Base-by-base conservation (phyloP, 2,888 invertebrate genomes). In the Plagiodera versicolora region DNA sequence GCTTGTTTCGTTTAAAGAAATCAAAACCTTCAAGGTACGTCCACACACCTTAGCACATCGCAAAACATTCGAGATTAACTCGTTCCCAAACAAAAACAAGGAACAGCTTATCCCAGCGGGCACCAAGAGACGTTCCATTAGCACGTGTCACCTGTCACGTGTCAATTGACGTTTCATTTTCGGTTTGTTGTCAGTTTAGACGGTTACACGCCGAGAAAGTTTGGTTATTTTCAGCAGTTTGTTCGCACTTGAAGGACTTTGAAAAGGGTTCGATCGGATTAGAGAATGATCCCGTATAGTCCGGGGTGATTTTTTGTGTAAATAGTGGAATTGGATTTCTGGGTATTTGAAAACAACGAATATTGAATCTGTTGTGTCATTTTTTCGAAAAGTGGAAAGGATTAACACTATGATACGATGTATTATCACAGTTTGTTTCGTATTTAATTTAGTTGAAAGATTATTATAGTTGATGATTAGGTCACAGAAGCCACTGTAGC, bases 111-210 rank as follows among this genome's bases (percentile, higher is more conserved):
- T 44, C 52, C 16, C 52, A 53, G 52, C 44, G 44, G 52, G 52
- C 14, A 39, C 14, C 39, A 4, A 53, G 39, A 52, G 35, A 35
- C 19, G 20, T 61, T 61, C 48, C 49, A 57, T 54, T 50, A 57
- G 49, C 50, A 54, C 19, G 46, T 58, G 61, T 61, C 61, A 61
- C 44, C 48, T 49, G n/a, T n/a, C n/a, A n/a, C n/a, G n/a, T n/a
- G n/a, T n/a, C n/a, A 58, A 30, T 62, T 61, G 65, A 65, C 62
- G 51, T 60, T 56, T 65, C 60, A 60, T 62, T 65, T 62, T 58
- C 58, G 50, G n/a, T 53, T 60, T 49, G 35, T 49, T 45, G 16
- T 46, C 54, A 16, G 20, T 61, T 56, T 56, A 58, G 52, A 24
- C 19, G 46, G 46, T 45, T 11, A 16, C 48, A 53, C 20, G 24